A percentile compares a stretch with the other conserved stretches of the same genome.
Evolutionary conservation across 1,140 invertebrate species (phyloP).

Genomic region (Apis laboriosa): DNA sequence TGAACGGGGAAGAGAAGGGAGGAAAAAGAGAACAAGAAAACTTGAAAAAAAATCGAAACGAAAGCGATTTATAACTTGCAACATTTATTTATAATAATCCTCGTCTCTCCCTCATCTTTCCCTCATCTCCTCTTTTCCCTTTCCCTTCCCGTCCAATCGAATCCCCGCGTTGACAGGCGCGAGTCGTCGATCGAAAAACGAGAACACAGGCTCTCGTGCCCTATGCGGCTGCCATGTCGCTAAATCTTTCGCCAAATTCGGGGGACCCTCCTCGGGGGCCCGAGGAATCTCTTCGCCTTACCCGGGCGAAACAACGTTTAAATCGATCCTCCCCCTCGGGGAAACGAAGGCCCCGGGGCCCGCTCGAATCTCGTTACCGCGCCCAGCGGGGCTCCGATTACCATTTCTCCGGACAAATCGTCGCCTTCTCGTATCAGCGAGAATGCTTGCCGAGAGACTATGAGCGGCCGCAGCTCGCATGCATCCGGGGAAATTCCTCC

Average conservation of each 20-base stretch:
- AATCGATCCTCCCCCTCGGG: conserved; percentile 57
- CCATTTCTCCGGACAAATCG: conserved; percentile 69
- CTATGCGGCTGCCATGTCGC: too few relatives aligned
- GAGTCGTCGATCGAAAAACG: conserved; percentile 32
- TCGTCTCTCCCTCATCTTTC: too few relatives aligned
- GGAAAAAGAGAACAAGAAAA: too few relatives aligned
- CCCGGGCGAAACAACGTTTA: conserved; percentile 60
- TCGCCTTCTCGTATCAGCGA: conserved; percentile 56
- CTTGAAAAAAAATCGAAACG: too few relatives aligned
- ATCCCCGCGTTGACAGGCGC: conserved; percentile 52
- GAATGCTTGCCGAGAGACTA: conserved; percentile 29
- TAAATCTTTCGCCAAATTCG: conserved; percentile 59
- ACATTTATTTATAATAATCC: too few relatives aligned
- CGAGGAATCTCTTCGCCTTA: conserved; percentile 46
- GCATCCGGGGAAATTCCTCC: conserved; percentile 49
- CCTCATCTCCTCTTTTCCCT: too few relatives aligned
- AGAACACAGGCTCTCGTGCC: too few relatives aligned
- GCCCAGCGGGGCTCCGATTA: conserved; percentile 66
- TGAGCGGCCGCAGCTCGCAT: background rate
- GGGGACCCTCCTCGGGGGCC: conserved; percentile 39
- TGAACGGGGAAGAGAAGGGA: background rate
- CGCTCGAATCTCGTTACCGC: conserved; percentile 64
- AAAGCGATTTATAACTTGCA: too few relatives aligned
- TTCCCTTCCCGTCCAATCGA: too few relatives aligned
- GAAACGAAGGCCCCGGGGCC: conserved; percentile 25